Conservation (phyloP, 2,888 invertebrate species). For the Amaurobius ferox region DNA sequence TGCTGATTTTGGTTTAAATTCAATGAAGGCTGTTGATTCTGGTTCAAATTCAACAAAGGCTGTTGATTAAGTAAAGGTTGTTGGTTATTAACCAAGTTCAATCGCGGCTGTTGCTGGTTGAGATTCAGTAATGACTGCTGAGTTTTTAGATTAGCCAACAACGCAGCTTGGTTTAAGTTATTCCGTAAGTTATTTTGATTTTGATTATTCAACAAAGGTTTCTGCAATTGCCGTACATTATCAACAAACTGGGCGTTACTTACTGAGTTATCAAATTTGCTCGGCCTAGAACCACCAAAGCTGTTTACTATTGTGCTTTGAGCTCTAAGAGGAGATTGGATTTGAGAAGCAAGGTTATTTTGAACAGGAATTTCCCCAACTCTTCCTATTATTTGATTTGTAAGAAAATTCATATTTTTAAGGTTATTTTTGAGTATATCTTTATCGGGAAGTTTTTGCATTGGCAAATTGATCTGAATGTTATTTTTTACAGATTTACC, state of each 20-base stretch:
- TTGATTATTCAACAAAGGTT: not conserved
- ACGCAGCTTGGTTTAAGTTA: not conserved
- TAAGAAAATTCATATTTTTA: not conserved
- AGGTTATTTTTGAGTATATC: conserved; percentile 17
- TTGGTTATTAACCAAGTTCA: conserved; percentile 10
- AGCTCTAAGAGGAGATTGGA: conserved; percentile 21
- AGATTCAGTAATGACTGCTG: not conserved
- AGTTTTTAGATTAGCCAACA: not conserved
- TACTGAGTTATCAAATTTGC: conserved; percentile 31
- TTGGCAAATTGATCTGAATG: conserved; percentile 21
- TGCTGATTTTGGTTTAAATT: not conserved
- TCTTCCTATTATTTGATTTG: conserved; percentile 52
- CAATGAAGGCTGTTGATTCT: conserved; percentile 5
- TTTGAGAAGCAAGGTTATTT: conserved; percentile 17
- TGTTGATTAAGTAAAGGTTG: not conserved
- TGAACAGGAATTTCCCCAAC: conserved; percentile 51
- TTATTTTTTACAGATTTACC: conserved; percentile 10
- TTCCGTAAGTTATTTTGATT: not conserved
- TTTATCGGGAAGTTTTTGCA: conserved; percentile 25
- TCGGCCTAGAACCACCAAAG: conserved; percentile 33
- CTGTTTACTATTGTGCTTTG: conserved; percentile 10
- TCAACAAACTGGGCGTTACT: conserved; percentile 17
- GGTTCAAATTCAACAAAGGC: not conserved
- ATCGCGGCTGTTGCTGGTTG: not conserved
- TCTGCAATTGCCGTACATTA: not conserved